Evolutionary conservation across 1,140 invertebrate species (phyloP).

Genomic region (Venturia canescens): DNA sequence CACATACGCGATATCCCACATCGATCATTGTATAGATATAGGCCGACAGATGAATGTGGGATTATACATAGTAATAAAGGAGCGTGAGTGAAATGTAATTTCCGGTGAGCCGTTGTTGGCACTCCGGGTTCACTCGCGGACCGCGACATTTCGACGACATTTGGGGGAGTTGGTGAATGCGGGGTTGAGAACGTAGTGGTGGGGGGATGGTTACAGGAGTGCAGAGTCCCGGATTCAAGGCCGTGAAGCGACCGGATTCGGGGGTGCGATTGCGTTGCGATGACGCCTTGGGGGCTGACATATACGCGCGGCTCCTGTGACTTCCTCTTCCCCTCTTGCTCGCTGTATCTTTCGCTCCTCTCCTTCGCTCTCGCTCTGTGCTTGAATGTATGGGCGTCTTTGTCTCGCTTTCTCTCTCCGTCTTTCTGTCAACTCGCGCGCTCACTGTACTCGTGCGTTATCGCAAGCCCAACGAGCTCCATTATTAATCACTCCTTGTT

Average conservation of each 20-base stretch:
- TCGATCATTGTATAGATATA: background rate
- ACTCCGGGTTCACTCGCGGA: slow-evolving; percentile 56
- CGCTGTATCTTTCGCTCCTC: background rate
- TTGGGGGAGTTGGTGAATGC: slow-evolving; percentile 41
- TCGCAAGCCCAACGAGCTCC: slow-evolving; percentile 62
- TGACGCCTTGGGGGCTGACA: slow-evolving; percentile 63
- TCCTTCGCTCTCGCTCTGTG: background rate
- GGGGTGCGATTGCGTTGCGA: slow-evolving; percentile 61
- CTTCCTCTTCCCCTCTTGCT: background rate
- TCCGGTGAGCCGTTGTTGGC: slow-evolving; percentile 71
- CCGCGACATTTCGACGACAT: slow-evolving; percentile 41
- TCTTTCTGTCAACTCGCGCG: background rate
- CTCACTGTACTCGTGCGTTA: slow-evolving; percentile 57
- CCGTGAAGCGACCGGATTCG: slow-evolving; percentile 32
- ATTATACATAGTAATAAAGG: slow-evolving; percentile 61
- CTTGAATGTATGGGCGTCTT: background rate
- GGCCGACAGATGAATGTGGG: background rate
- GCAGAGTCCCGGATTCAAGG: slow-evolving; percentile 27
- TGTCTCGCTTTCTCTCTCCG: background rate
- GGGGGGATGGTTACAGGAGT: background rate
- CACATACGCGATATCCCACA: slow-evolving; percentile 25
- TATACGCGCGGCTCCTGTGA: slow-evolving; percentile 45
- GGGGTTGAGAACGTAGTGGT: background rate
- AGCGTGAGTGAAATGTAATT: slow-evolving; percentile 74
- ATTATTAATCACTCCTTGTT: slow-evolving; percentile 76